Evolutionary conservation across 2,888 invertebrate genomes (phyloP), one percentile per base, ranked within the genome.

Genomic region (Hirtodrosophila trivittata): DNA sequence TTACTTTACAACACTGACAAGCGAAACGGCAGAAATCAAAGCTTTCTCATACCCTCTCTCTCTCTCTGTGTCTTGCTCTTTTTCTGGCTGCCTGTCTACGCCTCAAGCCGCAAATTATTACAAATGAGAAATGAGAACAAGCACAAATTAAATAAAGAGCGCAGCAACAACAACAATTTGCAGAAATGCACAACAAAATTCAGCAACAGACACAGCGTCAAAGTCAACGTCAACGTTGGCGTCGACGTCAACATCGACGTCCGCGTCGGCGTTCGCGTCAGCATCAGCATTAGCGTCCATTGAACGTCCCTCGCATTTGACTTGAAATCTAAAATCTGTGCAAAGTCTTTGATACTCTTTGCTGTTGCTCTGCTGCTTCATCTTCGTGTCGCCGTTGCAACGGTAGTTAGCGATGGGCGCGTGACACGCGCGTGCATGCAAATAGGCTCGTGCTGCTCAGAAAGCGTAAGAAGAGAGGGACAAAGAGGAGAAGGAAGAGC

Each of bases 121-220:
- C 66, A 77, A 77, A 69, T 72, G 58, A 55, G 63, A 66, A 75
- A 45, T 50, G 47, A 47, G 70, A 69, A 55, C 55, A 28, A 46
- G 66, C 42, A 49, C 47, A 72, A 80, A 80, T 80, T 77, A 70
- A 80, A 73, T 80, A 80, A 78, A 63, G 73, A 75, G 59, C 45
- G 14, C 43, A 59, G 28, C 57, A 75, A 65, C 41, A 57, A 39
- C 10, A 25, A 26, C 45, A 30, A 35, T 6, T 46, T 28, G 13
- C 30, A 32, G 12, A 6, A 14, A 28, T 12, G 8, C 21, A 13
- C 5, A 16, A 33, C 45, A 32, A 55, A 57, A 57, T 14, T 7
- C 9, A 49, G 8, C 21, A 26, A 6, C 18, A 21, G 13, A 32
- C 10, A 30, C 21, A 14, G 8, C 18, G 12, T 30, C 38, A 12